Percentiles rank a stretch among this genome's conserved stretches.
These are phyloP conservation scores for Strix aluco DNA, from an alignment of 2,113 vertebrate genomes.

Conservation along the genomic window DNA sequence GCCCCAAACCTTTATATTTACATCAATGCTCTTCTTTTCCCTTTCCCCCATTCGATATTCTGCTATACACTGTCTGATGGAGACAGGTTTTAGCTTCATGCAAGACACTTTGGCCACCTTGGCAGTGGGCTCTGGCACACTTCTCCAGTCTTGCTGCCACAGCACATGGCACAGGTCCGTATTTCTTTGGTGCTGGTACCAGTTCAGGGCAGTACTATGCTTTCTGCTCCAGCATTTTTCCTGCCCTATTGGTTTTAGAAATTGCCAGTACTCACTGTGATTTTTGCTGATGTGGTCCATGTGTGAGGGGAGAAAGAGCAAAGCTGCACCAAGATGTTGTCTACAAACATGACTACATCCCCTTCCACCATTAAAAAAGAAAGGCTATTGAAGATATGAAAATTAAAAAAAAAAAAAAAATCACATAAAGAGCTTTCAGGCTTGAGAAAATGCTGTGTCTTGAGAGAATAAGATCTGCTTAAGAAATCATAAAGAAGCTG, in stretches of 20 bases:
- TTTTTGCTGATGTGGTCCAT: neutral
- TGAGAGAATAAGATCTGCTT: neutral
- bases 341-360: neutral
- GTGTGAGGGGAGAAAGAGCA: neutral
- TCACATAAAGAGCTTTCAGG: neutral
- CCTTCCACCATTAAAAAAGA: neutral
- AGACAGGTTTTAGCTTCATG: neutral
- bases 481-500: neutral
- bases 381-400: neutral
- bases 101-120: too few relatives aligned
- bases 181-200: neutral
- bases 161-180: accelerated
- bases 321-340: too few relatives aligned
- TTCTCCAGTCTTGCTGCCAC: neutral
- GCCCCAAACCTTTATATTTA: neutral
- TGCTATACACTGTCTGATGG: neutral
- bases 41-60: too few relatives aligned
- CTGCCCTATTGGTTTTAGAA: neutral
- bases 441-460: neutral
- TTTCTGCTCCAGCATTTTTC: neutral
- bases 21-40: too few relatives aligned
- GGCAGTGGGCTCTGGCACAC: neutral
- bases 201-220: neutral
- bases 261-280: accelerated
- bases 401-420: neutral